A percentile compares a stretch with the other conserved stretches of the same genome.
phyloP scores from a whole-genome alignment of 2,113 vertebrate species.

The Aleadryas rufinucha region DNA sequence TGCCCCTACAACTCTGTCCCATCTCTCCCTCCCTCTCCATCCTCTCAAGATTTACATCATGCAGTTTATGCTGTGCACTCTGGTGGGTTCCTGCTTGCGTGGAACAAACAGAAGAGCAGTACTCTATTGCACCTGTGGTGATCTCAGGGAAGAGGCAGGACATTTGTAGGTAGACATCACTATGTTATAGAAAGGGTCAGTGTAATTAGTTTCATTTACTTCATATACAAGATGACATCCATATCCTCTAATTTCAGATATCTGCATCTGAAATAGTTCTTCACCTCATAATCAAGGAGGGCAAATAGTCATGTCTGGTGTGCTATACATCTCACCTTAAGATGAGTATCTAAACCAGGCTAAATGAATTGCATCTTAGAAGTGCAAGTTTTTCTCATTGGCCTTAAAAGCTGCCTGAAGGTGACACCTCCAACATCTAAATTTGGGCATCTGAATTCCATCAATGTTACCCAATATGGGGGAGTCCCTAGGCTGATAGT shows the following conservation, averaged over 20 bases:
- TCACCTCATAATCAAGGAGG: conserved; percentile 12
- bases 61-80: background rate
- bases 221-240: background rate
- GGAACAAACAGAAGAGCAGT: background rate
- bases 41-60: background rate
- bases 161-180: background rate
- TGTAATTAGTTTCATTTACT: background rate
- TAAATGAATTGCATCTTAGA: background rate
- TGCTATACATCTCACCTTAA: background rate
- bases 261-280: background rate
- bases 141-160: background rate
- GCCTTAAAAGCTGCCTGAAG: background rate
- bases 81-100: background rate
- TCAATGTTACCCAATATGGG: background rate
- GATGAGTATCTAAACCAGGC: background rate
- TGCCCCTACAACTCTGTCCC: background rate
- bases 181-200: background rate
- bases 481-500: background rate
- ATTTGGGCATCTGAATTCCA: background rate
- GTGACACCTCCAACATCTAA: background rate
- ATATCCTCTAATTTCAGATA: conserved; percentile 8
- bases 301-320: background rate
- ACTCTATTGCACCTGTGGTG: background rate
- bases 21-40: background rate
- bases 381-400: background rate